Percentiles rank a stretch among this genome's conserved stretches.
These are phyloP conservation scores for Dendrolimus houi DNA, from an alignment of 2,888 invertebrate genomes.

Conservation along the genomic window DNA sequence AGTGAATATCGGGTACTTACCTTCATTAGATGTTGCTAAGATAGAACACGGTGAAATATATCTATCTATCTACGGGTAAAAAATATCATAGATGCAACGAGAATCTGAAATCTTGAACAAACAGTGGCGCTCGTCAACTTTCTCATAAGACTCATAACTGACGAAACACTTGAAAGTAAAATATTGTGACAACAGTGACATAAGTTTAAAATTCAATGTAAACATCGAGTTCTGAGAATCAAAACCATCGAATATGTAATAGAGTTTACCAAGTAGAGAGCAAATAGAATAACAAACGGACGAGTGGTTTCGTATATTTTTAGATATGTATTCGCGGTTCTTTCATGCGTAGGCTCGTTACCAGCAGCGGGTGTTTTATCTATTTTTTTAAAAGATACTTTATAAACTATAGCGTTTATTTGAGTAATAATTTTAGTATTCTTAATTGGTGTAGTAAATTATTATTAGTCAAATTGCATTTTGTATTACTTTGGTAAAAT, in stretches of 20 bases:
- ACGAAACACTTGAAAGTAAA: slow-evolving; percentile 43
- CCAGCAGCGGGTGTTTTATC: slow-evolving; percentile 39
- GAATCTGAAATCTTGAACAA: slow-evolving; percentile 27
- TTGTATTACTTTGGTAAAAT: too few species aligned
- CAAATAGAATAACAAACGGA: slow-evolving; percentile 66
- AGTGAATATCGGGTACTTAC: too few species aligned
- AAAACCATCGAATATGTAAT: slow-evolving; percentile 64
- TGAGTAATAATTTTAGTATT: too few species aligned
- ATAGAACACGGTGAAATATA: too few species aligned
- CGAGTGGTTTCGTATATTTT: slow-evolving; percentile 26
- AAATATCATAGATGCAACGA: too few species aligned
- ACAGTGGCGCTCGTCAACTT: slow-evolving; percentile 41
- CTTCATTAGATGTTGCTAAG: too few species aligned
- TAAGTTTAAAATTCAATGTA: slow-evolving; percentile 62
- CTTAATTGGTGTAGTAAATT: too few species aligned
- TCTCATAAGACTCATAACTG: slow-evolving; percentile 32
- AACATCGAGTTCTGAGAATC: slow-evolving; percentile 64
- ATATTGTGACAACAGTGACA: slow-evolving; percentile 62
- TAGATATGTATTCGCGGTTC: slow-evolving; percentile 39
- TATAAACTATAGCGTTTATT: too few species aligned
- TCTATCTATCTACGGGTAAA: too few species aligned
- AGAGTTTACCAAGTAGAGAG: slow-evolving; percentile 64
- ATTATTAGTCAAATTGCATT: too few species aligned
- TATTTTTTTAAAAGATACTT: slow-evolving; percentile 25
- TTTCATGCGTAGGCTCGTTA: slow-evolving; percentile 32